These are phyloP conservation scores for Chascanopsetta lugubris DNA, from an alignment of 2,113 vertebrate genomes.

Conservation along the genomic window DNA sequence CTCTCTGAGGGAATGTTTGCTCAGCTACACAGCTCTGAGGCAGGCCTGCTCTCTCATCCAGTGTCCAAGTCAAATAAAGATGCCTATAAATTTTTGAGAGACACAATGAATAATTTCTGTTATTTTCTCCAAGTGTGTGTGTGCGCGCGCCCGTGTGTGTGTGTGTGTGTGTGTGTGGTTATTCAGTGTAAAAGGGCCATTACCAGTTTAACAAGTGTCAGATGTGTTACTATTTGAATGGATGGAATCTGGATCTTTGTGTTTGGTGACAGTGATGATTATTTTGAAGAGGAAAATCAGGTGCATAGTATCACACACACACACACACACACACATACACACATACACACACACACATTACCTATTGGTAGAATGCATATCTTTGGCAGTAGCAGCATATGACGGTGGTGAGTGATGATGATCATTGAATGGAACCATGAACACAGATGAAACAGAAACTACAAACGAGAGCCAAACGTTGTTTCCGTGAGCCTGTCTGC, in stretches of 20 bases:
- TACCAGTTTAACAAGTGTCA: background rate
- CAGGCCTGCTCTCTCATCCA: conserved; percentile 54
- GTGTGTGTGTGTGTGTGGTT: background rate
- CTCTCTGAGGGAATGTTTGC: conserved; percentile 63
- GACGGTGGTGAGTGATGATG: no score
- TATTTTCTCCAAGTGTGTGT: conserved; percentile 26
- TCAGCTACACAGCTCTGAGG: conserved; percentile 70
- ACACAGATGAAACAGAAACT: background rate
- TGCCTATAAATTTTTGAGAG: conserved; percentile 69
- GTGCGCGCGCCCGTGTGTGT: background rate
- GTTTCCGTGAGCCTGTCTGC: no score
- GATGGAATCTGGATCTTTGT: background rate
- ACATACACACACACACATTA: no score
- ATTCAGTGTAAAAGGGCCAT: background rate
- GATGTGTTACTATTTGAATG: background rate
- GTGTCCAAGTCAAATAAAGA: conserved; percentile 75
- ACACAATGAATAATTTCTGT: conserved; percentile 63
- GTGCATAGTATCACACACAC: no score
- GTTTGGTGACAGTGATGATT: background rate
- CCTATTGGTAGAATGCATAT: no score
- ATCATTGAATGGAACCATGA: background rate
- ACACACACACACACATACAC: no score
- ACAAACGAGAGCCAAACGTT: background rate
- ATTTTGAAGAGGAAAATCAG: background rate
- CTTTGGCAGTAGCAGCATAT: no score